These are phyloP conservation scores for Actinia tenebrosa DNA, from an alignment of 64 coral and sea anemone species.

Conservation along the genomic window DNA sequence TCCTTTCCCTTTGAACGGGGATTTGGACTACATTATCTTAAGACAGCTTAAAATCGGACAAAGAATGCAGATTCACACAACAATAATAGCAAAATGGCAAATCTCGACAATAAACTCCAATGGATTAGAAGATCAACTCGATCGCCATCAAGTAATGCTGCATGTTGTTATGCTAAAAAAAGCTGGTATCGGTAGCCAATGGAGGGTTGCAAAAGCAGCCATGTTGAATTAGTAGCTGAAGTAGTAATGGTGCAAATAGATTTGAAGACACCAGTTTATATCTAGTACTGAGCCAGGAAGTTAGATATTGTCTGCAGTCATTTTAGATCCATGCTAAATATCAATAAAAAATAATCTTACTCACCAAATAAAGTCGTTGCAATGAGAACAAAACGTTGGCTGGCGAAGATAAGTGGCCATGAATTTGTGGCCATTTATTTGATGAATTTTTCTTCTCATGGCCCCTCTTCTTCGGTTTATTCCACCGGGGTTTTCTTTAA, in stretches of 20 bases:
- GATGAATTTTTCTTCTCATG: slow-evolving; percentile 85
- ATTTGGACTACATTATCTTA: neutral
- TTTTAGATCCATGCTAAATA: neutral
- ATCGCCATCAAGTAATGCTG: slow-evolving; percentile 1
- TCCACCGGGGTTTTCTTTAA: slow-evolving; percentile 76
- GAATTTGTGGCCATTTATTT: slow-evolving; percentile 96
- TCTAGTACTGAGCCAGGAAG: neutral
- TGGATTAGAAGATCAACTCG: slow-evolving; percentile 11
- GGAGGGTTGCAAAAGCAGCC: neutral
- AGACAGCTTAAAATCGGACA: neutral
- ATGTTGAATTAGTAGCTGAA: neutral
- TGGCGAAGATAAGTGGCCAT: slow-evolving; percentile 94
- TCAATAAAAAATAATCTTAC: slow-evolving; percentile 11
- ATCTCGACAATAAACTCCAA: neutral
- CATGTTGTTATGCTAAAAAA: neutral
- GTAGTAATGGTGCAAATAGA: neutral
- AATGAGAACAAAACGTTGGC: slow-evolving; percentile 94
- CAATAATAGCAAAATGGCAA: slow-evolving; percentile 11
- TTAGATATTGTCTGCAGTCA: neutral
- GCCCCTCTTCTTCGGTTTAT: slow-evolving; percentile 83
- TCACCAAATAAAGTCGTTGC: slow-evolving; percentile 99
- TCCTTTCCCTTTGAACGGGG: neutral
- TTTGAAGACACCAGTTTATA: neutral
- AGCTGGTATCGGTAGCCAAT: neutral
- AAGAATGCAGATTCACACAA: neutral